Percentiles rank a stretch among this genome's conserved stretches.
Evolutionary conservation across 2,888 invertebrate species (phyloP).

Genomic region (Pyrrhopygopsis socrates): DNA sequence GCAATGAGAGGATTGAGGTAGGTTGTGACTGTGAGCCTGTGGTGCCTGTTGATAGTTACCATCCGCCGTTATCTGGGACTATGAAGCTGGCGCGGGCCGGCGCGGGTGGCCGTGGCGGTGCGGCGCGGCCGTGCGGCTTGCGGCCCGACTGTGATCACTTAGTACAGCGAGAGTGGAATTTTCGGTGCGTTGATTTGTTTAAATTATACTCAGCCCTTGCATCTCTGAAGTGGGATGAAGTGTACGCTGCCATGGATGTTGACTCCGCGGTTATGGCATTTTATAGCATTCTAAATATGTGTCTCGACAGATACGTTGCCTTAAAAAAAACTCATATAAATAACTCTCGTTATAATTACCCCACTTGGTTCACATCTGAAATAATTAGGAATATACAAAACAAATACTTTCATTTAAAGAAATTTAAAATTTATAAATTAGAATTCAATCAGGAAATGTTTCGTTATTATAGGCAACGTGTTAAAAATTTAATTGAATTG

Average conservation of each 20-base stretch:
- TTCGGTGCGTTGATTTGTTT: not conserved
- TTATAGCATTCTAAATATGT: not conserved
- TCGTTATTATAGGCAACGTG: slow-evolving; percentile 5
- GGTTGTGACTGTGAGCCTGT: not conserved
- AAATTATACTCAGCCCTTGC: not conserved
- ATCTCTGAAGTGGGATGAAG: not conserved
- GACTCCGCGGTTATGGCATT: not conserved
- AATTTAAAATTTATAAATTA: not conserved
- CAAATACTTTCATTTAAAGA: slow-evolving; percentile 28
- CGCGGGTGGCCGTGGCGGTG: not conserved
- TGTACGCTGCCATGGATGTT: not conserved
- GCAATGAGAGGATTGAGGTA: not conserved
- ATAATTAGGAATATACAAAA: slow-evolving; percentile 3
- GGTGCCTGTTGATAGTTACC: not conserved
- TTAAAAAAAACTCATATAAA: not conserved
- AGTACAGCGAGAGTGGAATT: not conserved
- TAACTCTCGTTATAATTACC: not conserved
- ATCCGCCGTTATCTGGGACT: not conserved
- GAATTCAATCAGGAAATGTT: slow-evolving; percentile 42
- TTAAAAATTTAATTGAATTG: slow-evolving; percentile 5
- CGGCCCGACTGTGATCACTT: not conserved
- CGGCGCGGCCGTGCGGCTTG: not conserved
- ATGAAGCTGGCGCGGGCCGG: not conserved
- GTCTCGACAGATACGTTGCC: not conserved
- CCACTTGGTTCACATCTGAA: slow-evolving; percentile 1